These are phyloP conservation scores for Cyphomyrus discorhynchus DNA, from an alignment of 2,113 vertebrate genomes.

Conservation along the genomic window DNA sequence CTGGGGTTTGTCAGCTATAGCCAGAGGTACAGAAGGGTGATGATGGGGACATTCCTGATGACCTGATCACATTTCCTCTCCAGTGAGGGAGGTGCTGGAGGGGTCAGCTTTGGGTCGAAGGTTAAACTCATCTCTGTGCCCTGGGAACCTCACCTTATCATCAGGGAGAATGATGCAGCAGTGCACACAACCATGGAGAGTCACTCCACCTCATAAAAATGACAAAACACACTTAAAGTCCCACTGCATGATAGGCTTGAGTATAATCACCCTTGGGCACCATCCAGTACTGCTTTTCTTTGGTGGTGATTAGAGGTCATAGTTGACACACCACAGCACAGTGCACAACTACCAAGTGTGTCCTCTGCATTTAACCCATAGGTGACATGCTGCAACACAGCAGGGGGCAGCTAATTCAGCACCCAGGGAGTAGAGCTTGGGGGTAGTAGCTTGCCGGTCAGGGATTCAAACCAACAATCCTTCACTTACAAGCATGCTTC, in stretches of 20 bases:
- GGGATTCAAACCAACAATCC: too few species aligned
- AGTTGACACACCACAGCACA: too few species aligned
- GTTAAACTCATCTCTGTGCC: slow-evolving; percentile 9
- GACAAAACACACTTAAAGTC: neutral
- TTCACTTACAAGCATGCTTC: too few species aligned
- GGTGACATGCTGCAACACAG: too few species aligned
- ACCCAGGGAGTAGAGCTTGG: too few species aligned
- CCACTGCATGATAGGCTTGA: neutral
- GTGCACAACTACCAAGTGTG: too few species aligned
- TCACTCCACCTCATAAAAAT: neutral
- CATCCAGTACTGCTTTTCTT: too few species aligned
- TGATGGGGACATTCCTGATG: neutral
- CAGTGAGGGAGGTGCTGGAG: neutral
- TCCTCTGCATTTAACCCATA: too few species aligned
- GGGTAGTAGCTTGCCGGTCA: too few species aligned
- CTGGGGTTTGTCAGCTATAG: neutral
- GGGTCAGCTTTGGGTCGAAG: neutral
- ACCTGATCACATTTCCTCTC: neutral
- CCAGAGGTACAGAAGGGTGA: neutral
- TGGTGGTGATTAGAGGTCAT: too few species aligned
- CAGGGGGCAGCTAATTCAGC: too few species aligned
- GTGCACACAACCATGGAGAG: neutral
- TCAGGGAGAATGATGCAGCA: neutral
- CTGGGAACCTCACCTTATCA: neutral
- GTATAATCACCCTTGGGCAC: neutral